A percentile compares a stretch with the other conserved stretches of the same genome.
phyloP scores from a whole-genome alignment of 2,797 vertebrate species.

The Cygnus olor region DNA sequence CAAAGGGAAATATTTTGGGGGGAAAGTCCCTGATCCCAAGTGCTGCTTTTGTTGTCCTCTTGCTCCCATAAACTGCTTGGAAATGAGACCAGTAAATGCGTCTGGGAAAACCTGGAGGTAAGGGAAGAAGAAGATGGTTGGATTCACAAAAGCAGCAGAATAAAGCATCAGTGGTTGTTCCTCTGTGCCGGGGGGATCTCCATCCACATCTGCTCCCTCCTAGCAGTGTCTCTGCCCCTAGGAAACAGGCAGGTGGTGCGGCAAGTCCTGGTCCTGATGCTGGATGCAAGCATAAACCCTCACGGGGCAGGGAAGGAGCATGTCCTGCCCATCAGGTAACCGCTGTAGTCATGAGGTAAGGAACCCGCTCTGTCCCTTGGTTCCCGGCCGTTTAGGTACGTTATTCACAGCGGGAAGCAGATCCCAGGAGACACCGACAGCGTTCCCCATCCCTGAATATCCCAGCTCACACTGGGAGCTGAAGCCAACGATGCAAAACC shows the following conservation, averaged over 20 bases:
- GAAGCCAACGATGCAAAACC: not conserved
- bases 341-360: not conserved
- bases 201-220: not conserved
- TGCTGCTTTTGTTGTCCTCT: not conserved
- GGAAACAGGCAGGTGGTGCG: not conserved
- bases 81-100: not conserved
- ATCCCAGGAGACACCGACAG: not conserved
- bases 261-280: not conserved
- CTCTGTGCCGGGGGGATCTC: not conserved
- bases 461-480: not conserved
- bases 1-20: not conserved
- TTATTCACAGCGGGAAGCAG: not conserved
- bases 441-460: constrained; percentile 31
- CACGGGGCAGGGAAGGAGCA: not conserved
- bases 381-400: not conserved
- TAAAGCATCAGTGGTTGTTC: not conserved
- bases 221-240: not conserved
- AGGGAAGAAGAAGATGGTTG: not conserved
- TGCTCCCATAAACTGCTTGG: not conserved
- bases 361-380: not conserved
- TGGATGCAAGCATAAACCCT: too few species aligned
- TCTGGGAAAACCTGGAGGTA: not conserved
- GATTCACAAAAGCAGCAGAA: not conserved
- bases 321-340: not conserved
- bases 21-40: not conserved